Conservation (phyloP, 2,797 vertebrate species). For the Chelonia mydas region DNA sequence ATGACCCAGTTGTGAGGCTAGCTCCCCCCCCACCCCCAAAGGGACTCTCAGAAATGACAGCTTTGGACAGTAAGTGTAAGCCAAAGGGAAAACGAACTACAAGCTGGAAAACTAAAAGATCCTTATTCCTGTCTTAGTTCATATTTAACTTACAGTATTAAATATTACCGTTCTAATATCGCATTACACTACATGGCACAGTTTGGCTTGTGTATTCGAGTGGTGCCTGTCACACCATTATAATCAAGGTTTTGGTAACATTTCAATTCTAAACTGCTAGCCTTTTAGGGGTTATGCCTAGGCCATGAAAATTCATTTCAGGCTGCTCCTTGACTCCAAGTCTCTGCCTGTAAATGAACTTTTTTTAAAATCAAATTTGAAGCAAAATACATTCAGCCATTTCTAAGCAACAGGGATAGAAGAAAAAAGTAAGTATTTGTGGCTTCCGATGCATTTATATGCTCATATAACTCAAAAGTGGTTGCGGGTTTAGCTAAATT, state of each 20-base stretch:
- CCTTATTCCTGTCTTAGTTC: not conserved
- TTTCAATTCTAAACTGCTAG: not conserved
- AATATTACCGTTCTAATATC: not conserved
- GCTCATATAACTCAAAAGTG: not conserved
- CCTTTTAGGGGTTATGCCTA: not conserved
- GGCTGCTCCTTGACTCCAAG: not conserved
- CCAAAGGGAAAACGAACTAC: not conserved
- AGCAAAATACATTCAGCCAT: not conserved
- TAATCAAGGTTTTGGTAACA: fast-evolving
- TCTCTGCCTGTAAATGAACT: not conserved
- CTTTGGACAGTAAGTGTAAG: not conserved
- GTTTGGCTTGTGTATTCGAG: fast-evolving
- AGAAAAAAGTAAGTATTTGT: not conserved
- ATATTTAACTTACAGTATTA: not conserved
- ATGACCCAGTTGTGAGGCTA: not conserved
- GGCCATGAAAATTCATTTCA: not conserved
- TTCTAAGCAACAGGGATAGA: not conserved
- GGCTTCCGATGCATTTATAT: not conserved
- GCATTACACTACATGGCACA: fast-evolving
- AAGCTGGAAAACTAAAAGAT: not conserved
- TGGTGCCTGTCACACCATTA: fast-evolving
- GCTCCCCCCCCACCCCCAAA: not conserved
- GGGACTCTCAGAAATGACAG: not conserved
- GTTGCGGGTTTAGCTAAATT: not conserved
- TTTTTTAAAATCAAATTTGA: not conserved